These are phyloP conservation scores for Tragulus kanchil DNA, from an alignment of 2,113 vertebrate species.

Conservation along the genomic window DNA sequence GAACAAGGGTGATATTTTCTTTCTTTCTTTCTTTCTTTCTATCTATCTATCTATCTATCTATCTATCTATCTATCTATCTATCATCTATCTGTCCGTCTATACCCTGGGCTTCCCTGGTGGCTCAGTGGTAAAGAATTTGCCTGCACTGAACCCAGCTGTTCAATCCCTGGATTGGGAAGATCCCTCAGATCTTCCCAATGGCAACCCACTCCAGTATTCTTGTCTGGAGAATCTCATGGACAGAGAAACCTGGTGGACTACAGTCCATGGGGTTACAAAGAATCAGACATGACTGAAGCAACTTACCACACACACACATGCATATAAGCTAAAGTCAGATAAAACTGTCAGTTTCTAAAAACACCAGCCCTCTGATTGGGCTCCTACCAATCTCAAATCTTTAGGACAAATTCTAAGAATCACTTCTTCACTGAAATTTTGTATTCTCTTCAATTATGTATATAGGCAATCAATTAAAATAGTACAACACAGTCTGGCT, in stretches of 20 bases:
- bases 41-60: no score
- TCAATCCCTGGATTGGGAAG: not conserved
- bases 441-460: not conserved
- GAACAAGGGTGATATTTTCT: conserved; percentile 35
- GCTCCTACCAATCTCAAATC: not conserved
- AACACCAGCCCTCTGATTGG: not conserved
- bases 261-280: not conserved
- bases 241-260: not conserved
- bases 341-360: not conserved
- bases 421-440: not conserved
- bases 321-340: not conserved
- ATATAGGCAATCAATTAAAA: not conserved
- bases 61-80: no score
- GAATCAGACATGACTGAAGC: not conserved
- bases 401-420: conserved; percentile 47
- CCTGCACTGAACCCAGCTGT: not conserved
- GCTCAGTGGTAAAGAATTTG: not conserved
- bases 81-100: no score
- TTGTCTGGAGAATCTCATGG: not conserved
- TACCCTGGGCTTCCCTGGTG: not conserved
- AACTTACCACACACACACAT: not conserved
- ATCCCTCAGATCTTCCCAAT: not conserved
- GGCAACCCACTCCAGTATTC: not conserved
- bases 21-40: no score
- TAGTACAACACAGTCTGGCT: not conserved